Evolutionary conservation across 2,797 vertebrate species (phyloP).

Genomic region (Anniella stebbinsi): DNA sequence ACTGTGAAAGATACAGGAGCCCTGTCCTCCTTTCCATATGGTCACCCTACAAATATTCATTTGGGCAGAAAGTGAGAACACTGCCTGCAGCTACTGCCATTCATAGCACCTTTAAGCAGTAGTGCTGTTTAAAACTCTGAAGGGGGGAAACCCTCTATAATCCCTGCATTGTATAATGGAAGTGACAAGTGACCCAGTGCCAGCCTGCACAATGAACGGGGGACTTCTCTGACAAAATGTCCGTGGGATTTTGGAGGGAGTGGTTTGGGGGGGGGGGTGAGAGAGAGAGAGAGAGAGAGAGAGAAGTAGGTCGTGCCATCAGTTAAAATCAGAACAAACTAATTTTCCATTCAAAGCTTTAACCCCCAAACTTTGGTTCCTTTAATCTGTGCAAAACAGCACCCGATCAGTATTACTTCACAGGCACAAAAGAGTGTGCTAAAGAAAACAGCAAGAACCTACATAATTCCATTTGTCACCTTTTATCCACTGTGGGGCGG

Average conservation of each 20-base stretch:
- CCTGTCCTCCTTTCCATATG: too few relatives aligned
- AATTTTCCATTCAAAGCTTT: slow-evolving; percentile 53
- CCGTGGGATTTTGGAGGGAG: slow-evolving; percentile 49
- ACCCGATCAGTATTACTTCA: neutral
- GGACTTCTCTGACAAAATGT: slow-evolving; percentile 58
- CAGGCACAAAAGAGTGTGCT: slow-evolving; percentile 29
- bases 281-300: slow-evolving; percentile 10
- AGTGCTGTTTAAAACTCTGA: slow-evolving; percentile 2
- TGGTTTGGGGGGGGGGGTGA: neutral
- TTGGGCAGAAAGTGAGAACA: neutral
- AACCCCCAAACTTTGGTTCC: slow-evolving; percentile 47
- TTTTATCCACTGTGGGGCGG: neutral
- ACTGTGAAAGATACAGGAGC: too few relatives aligned
- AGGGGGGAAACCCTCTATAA: neutral
- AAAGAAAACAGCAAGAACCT: slow-evolving; percentile 21
- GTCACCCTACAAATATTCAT: neutral
- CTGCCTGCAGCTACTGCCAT: neutral
- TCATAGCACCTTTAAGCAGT: neutral
- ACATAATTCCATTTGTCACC: too few relatives aligned
- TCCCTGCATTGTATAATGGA: slow-evolving; percentile 57
- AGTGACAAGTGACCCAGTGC: slow-evolving; percentile 66
- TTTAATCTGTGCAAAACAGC: slow-evolving; percentile 33
- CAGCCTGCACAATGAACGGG: slow-evolving; percentile 66
- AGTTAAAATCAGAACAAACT: slow-evolving; percentile 67
- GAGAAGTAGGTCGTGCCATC: slow-evolving; percentile 66